A percentile compares a stretch with the other conserved stretches of the same genome.
phyloP scores from a whole-genome alignment of 1,140 invertebrate genomes.

The Scylla paramamosain region DNA sequence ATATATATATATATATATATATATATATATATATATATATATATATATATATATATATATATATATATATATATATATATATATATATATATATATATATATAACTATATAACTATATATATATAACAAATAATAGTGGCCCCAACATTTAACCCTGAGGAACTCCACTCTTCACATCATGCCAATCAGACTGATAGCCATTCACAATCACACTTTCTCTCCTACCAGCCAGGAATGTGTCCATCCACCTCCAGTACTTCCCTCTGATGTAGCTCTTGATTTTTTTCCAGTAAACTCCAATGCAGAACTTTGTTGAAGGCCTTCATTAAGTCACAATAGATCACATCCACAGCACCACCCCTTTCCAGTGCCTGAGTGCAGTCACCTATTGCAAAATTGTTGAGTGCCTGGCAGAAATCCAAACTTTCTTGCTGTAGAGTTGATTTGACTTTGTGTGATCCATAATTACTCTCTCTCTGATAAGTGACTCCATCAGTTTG shows the following conservation, averaged over 20 bases:
- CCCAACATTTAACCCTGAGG: neutral
- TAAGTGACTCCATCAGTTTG: no score
- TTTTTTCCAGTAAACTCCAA: slow-evolving; percentile 24
- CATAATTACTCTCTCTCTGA: neutral
- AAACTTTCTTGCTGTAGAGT: neutral
- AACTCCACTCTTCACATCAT: slow-evolving; percentile 18
- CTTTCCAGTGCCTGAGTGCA: neutral
- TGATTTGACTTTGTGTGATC: neutral
- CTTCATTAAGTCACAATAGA: slow-evolving; percentile 23
- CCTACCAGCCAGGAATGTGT: neutral
- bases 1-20: slow-evolving; percentile 47
- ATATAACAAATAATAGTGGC: slow-evolving; percentile 4
- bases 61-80: no score
- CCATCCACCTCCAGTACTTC: neutral
- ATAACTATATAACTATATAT: no score
- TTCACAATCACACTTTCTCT: neutral
- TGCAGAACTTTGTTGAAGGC: slow-evolving; percentile 28
- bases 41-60: no score
- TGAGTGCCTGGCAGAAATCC: slow-evolving; percentile 5
- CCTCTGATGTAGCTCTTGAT: neutral
- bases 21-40: no score
- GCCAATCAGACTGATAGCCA: slow-evolving; percentile 22
- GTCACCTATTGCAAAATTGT: neutral
- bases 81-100: no score
- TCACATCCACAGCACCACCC: no score